Evolutionary conservation across 2,113 vertebrate genomes (phyloP).

Genomic region (Labrus mixtus): DNA sequence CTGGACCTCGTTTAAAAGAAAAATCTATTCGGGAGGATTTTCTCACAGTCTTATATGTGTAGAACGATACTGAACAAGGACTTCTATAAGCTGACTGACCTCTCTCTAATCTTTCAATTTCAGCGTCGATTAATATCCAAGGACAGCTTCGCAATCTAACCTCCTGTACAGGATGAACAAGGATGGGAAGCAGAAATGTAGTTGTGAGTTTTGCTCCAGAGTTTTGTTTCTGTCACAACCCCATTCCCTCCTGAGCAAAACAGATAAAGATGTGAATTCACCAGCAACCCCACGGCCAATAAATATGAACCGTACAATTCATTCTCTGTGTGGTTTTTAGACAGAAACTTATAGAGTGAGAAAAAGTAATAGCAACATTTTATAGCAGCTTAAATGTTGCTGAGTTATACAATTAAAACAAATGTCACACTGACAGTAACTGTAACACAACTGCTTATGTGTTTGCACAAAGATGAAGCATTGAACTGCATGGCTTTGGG

Average conservation of each 20-base stretch:
- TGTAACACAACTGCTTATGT: no score
- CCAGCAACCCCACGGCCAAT: slow-evolving; percentile 8
- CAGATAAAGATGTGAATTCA: slow-evolving; percentile 3
- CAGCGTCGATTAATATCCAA: slow-evolving; percentile 18
- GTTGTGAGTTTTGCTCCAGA: background rate
- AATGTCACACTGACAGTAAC: background rate
- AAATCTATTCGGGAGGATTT: slow-evolving; percentile 23
- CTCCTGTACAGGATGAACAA: background rate
- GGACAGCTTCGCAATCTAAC: background rate
- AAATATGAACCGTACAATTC: background rate
- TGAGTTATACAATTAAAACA: background rate
- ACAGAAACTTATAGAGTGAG: background rate
- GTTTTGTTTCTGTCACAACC: slow-evolving; percentile 8
- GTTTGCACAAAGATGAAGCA: background rate
- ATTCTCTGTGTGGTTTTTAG: background rate
- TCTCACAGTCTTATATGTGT: background rate
- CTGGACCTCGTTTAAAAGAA: background rate
- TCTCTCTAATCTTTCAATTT: background rate
- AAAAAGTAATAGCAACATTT: background rate
- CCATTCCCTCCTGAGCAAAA: slow-evolving; percentile 4
- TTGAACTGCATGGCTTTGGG: background rate
- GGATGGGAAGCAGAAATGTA: background rate
- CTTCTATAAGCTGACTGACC: background rate
- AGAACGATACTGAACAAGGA: slow-evolving; percentile 8
- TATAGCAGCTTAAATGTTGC: no score